These are phyloP conservation scores for Istiophorus platypterus DNA, from an alignment of 2,113 vertebrate genomes.

Conservation along the genomic window DNA sequence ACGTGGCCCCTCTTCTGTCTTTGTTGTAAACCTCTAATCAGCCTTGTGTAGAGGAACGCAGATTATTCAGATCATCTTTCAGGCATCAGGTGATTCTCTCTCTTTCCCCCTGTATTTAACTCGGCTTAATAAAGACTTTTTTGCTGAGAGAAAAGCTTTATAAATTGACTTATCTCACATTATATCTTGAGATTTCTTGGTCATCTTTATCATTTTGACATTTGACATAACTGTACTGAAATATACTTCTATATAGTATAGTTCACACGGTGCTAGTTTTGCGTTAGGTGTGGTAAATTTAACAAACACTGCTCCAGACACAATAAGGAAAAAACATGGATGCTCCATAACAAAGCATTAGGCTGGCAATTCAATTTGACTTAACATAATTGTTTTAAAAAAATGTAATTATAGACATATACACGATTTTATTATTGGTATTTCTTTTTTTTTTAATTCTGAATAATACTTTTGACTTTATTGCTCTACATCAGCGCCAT, in stretches of 20 bases:
- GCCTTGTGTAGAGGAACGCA: conserved; percentile 37
- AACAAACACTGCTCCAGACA: background rate
- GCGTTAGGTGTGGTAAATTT: conserved; percentile 19
- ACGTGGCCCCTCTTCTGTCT: conserved; percentile 40
- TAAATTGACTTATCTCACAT: conserved; percentile 69
- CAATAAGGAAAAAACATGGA: background rate
- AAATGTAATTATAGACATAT: background rate
- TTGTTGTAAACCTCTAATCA: conserved; percentile 55
- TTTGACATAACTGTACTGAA: conserved; percentile 66
- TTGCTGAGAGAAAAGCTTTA: conserved; percentile 74
- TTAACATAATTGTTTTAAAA: background rate
- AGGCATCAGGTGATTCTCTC: conserved; percentile 31
- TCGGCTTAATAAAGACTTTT: conserved; percentile 75
- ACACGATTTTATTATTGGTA: background rate
- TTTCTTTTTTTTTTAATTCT: background rate
- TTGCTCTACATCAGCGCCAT: conserved; percentile 12
- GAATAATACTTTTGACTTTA: background rate
- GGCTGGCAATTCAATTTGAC: background rate
- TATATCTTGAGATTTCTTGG: conserved; percentile 66
- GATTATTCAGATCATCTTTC: conserved; percentile 52
- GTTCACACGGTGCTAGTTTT: conserved; percentile 31
- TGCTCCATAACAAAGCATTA: background rate
- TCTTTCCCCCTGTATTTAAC: conserved; percentile 65
- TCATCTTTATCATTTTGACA: conserved; percentile 68
- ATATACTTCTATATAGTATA: conserved; percentile 52